A percentile compares a stretch with the other conserved stretches of the same genome.
Conservation (phyloP, 2,113 vertebrate species). For the Muntiacus reevesi region DNA sequence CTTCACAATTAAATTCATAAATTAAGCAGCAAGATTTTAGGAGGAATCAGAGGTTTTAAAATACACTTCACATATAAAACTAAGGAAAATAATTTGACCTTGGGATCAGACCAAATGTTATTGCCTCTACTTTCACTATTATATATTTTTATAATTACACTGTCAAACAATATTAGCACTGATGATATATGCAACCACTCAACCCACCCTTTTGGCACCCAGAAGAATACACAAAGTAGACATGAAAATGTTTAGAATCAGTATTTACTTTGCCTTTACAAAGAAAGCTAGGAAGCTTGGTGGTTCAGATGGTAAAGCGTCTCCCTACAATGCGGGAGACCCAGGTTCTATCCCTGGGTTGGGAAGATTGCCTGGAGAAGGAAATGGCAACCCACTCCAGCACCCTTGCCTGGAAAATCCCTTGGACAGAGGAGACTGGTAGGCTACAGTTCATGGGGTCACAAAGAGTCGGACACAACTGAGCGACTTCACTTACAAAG, state of each 20-base stretch:
- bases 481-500: too few species aligned
- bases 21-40: neutral
- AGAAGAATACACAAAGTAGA: neutral
- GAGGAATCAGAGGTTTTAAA: neutral
- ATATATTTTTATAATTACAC: constrained; percentile 1
- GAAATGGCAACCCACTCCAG: too few species aligned
- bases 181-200: neutral
- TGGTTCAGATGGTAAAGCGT: too few species aligned
- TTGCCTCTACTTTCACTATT: constrained; percentile 17
- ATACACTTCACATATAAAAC: neutral
- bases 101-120: neutral
- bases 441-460: too few species aligned
- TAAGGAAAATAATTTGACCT: constrained; percentile 24
- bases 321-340: too few species aligned
- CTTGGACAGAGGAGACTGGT: too few species aligned
- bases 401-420: too few species aligned
- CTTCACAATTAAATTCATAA: constrained; percentile 34
- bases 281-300: neutral
- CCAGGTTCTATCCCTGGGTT: too few species aligned
- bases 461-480: too few species aligned
- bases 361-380: too few species aligned
- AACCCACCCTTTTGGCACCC: neutral
- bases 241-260: neutral
- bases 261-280: constrained; percentile 10
- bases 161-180: constrained; percentile 25